Evolutionary conservation across 2,888 invertebrate genomes (phyloP).

Genomic region (Cyclophora punctaria): DNA sequence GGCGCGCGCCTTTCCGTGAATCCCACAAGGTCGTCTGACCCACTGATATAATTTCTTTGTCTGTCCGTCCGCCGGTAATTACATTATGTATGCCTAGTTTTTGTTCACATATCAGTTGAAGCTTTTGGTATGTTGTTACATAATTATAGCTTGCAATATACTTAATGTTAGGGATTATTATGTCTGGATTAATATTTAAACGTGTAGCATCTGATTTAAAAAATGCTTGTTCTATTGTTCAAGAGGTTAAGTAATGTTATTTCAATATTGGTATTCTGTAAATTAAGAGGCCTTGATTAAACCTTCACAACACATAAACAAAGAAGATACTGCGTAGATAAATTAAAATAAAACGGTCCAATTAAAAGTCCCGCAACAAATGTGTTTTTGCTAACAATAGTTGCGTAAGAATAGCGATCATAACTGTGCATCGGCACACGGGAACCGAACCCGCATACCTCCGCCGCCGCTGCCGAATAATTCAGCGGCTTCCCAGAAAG

Average conservation of each 20-base stretch:
- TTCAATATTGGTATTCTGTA: no score
- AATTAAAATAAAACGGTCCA: slow-evolving; percentile 9
- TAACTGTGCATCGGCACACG: slow-evolving; percentile 57
- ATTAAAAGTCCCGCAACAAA: slow-evolving; percentile 24
- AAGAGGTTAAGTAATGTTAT: no score
- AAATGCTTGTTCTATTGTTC: no score
- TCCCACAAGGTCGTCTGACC: slow-evolving; percentile 52
- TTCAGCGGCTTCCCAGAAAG: slow-evolving; percentile 65
- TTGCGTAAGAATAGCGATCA: slow-evolving; percentile 68
- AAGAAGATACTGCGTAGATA: neutral
- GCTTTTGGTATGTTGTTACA: neutral
- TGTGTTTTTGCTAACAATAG: slow-evolving; percentile 21
- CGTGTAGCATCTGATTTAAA: no score
- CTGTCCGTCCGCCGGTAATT: slow-evolving; percentile 22
- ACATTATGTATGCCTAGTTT: slow-evolving; percentile 19
- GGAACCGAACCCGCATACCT: slow-evolving; percentile 59
- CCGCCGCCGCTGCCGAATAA: slow-evolving; percentile 49
- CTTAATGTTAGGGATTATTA: no score
- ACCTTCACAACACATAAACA: slow-evolving; percentile 2
- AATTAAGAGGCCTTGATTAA: neutral
- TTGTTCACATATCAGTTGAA: slow-evolving; percentile 12
- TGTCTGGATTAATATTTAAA: no score
- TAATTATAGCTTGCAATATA: no score
- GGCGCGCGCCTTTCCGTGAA: slow-evolving; percentile 47
- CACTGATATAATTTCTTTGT: slow-evolving; percentile 40